phyloP scores from a whole-genome alignment of 1,140 invertebrate genomes.

The Tetragnatha versicolor region DNA sequence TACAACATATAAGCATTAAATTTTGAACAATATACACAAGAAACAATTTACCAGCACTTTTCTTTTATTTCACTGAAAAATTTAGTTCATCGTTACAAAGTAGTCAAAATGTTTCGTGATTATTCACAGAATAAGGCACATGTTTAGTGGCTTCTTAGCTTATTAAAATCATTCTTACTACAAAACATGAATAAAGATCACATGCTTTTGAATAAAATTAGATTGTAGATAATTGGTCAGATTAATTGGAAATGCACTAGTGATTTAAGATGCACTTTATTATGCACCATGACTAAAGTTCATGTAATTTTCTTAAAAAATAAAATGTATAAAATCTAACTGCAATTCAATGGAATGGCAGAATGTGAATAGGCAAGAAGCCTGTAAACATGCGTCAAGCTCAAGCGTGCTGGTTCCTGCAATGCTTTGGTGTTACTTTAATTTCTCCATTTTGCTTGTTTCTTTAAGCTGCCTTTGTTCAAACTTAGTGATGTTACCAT shows the following conservation, averaged over 20 bases:
- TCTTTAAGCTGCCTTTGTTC: conserved; percentile 21
- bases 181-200: conserved; percentile 16
- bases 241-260: neutral
- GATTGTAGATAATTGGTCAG: neutral
- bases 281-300: too few species aligned
- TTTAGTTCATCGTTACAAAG: conserved; percentile 47
- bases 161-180: conserved; percentile 35
- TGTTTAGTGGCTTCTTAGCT: conserved; percentile 53
- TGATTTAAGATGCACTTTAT: neutral
- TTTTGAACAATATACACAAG: too few species aligned
- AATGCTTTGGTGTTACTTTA: conserved; percentile 43
- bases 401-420: conserved; percentile 51
- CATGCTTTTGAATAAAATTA: conserved; percentile 41
- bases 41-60: conserved; percentile 38
- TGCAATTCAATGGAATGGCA: conserved; percentile 16
- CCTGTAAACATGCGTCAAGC: conserved; percentile 53
- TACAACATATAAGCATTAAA: too few species aligned
- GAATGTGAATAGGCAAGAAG: conserved; percentile 39
- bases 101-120: conserved; percentile 32
- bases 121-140: conserved; percentile 48
- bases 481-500: conserved; percentile 2
- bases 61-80: conserved; percentile 51
- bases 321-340: conserved; percentile 24
- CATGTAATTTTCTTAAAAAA: conserved; percentile 21
- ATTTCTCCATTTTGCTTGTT: conserved; percentile 27